Conservation (phyloP, 1,140 invertebrate genomes). For the Drosophila varians region DNA sequence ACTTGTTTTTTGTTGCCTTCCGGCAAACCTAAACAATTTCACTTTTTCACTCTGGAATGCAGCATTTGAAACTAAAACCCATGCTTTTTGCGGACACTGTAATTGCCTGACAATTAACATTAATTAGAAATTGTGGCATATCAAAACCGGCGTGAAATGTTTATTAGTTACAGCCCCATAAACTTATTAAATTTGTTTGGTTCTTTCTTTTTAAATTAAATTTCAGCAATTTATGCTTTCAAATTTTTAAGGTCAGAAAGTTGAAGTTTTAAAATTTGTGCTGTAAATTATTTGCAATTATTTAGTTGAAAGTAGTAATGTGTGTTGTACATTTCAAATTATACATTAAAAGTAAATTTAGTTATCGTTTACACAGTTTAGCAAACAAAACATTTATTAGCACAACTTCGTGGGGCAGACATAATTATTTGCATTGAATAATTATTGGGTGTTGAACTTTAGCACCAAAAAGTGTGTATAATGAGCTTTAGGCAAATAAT, state of each 20-base stretch:
- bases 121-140: conserved; percentile 38
- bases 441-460: not conserved
- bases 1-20: conserved; percentile 20
- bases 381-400: not conserved
- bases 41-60: conserved; percentile 15
- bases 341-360: not conserved
- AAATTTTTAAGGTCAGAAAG: too few species aligned
- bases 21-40: conserved; percentile 29
- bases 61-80: conserved; percentile 34
- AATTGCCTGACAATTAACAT: conserved; percentile 49
- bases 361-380: not conserved
- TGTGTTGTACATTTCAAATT: too few species aligned
- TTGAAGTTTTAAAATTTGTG: too few species aligned
- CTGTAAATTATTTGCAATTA: too few species aligned
- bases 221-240: too few species aligned
- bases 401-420: too few species aligned
- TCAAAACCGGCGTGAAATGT: conserved; percentile 37
- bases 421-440: not conserved
- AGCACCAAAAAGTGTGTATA: not conserved
- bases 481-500: not conserved
- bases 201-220: not conserved
- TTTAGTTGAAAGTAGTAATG: too few species aligned
- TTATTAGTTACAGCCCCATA: conserved; percentile 30
- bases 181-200: conserved; percentile 7
- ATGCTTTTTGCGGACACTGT: conserved; percentile 20